Evolutionary conservation across 2,113 vertebrate species (phyloP), one percentile per base, ranked within the genome.

Genomic region (Mus spicilegus): DNA sequence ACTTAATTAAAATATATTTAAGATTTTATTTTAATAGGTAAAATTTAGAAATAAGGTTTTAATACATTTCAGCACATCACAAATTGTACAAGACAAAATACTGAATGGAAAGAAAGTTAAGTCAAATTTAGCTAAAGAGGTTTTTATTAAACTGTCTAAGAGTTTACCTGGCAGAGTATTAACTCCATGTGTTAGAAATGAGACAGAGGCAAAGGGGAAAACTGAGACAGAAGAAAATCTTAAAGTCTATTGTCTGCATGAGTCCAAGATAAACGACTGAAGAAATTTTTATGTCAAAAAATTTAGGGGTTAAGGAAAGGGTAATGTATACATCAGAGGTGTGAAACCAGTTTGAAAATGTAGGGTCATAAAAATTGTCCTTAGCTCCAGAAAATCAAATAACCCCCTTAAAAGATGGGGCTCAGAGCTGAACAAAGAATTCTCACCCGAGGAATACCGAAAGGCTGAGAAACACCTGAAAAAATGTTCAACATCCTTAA

Each of bases 11-110:
- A 93, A 65, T 56, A 33, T 75, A 58, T 88, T 56, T 73, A 87
- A 39, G 33, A 87, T 86, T 42, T 9, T 54, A n/a, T 87, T 70
- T 72, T 87, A 39, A 56, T 24, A 56, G 28, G 36, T 28, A 26
- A 17, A 72, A 56, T 56, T 39, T 28, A 54, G n/a, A n/a, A 56
- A 28, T 17, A 28, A 77, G 81, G 13, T 77, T n/a, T 22, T 81
- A 95, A 30, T n/a, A 72, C 80, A n/a, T 94, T 20, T 95, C 20
- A 97, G 67, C 13, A 85, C n/a, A 56, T 24, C 3, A 67, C 49
- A 89, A 93, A 77, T 89, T 26, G 73, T 17, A 33, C 13, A 88
- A 58, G 81, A 73, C 22, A 96, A 95, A 97, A 90, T 89, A 87
- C 0, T 81, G 12, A 80, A 54, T 7, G 24, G 85, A 87, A 72